phyloP scores from a whole-genome alignment of 2,888 invertebrate genomes.

The Calephelis perditalis region DNA sequence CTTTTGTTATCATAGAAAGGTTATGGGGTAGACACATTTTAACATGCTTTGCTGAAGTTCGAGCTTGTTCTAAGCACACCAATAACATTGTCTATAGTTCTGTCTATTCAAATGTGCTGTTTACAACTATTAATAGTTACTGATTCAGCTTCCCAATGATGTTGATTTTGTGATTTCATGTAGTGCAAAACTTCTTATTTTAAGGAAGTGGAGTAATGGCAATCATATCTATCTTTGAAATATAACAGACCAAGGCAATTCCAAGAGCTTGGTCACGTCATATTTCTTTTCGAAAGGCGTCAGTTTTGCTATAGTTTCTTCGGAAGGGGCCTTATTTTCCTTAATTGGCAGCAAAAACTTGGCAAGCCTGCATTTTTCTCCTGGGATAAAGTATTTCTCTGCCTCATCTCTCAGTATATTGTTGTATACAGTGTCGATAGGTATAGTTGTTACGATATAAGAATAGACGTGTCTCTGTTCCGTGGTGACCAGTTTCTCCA shows the following conservation, averaged over 20 bases:
- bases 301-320: conserved; percentile 33
- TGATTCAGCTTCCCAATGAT: too few species aligned
- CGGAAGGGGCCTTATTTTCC: conserved; percentile 35
- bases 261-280: conserved; percentile 47
- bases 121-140: too few species aligned
- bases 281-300: conserved; percentile 45
- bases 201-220: too few species aligned
- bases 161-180: too few species aligned
- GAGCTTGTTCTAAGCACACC: too few species aligned
- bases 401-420: conserved; percentile 40
- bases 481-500: conserved; percentile 44
- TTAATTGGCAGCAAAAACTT: conserved; percentile 32
- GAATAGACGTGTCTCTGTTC: conserved; percentile 49
- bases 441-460: conserved; percentile 52
- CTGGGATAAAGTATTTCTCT: conserved; percentile 32
- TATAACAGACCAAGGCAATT: conserved; percentile 65
- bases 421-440: conserved; percentile 61
- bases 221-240: conserved; percentile 42
- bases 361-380: conserved; percentile 34
- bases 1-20: neutral
- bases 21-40: neutral
- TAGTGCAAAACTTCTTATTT: too few species aligned
- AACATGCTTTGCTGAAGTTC: too few species aligned
- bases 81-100: too few species aligned
- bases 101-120: too few species aligned